Conservation (phyloP, 2,113 vertebrate species). For the Callocephalon fimbriatum region DNA sequence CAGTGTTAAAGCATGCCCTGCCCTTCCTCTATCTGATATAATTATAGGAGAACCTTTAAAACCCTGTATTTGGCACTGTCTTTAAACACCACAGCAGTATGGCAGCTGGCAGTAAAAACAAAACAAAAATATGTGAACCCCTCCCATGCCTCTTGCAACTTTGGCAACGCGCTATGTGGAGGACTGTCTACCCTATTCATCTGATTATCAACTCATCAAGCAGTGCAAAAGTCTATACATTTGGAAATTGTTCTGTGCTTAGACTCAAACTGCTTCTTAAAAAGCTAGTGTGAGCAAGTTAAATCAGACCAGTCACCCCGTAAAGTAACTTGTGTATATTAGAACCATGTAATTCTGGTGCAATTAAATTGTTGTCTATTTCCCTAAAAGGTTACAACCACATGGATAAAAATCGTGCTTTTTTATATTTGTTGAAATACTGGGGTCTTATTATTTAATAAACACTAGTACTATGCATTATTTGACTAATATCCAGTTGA, state of each 20-base stretch:
- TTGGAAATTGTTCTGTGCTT: neutral
- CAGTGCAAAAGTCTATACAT: neutral
- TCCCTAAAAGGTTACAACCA: neutral
- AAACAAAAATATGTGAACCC: constrained; percentile 45
- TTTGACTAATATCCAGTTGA: neutral
- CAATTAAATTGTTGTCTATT: neutral
- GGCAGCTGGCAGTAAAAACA: constrained; percentile 34
- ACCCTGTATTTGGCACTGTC: constrained; percentile 14
- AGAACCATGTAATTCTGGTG: neutral
- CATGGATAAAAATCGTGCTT: neutral
- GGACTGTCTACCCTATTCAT: neutral
- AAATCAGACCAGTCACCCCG: neutral
- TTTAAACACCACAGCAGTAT: constrained; percentile 25
- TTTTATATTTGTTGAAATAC: neutral
- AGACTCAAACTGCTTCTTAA: neutral
- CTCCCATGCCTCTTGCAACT: constrained; percentile 48
- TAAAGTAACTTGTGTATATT: neutral
- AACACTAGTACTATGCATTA: neutral
- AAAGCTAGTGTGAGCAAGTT: neutral
- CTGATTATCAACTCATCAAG: neutral
- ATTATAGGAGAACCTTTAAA: constrained; percentile 49
- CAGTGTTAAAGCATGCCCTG: neutral
- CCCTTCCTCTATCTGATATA: constrained; percentile 22
- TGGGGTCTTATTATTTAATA: neutral
- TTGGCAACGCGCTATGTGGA: neutral